Base-by-base conservation (phyloP, 2,888 invertebrate genomes). In the Deilephila elpenor region DNA sequence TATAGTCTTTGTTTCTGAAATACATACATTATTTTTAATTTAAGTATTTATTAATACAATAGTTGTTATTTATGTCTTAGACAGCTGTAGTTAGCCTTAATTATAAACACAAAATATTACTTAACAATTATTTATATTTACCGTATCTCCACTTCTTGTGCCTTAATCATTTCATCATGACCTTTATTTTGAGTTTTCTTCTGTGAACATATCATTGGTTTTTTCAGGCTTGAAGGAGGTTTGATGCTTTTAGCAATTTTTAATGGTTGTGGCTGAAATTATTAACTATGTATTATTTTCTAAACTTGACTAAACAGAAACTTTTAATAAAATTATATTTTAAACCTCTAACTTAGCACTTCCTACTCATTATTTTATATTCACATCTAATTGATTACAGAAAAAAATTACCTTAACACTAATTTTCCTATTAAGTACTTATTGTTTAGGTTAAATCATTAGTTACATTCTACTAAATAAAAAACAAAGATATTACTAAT, bases 91-190 rank as follows among this genome's bases (percentile, higher is more conserved):
- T 51, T 51, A 32, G 32, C 5, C 56, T 6, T n/a, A n/a, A 1
- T 17, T 19, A 19, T 56, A 6, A 17, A 5, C 5, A n/a, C n/a
- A 56, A 56, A 56, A 56, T 19, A n/a, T 56, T 1, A n/a, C n/a
- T 56, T 0, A 5, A 56, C 6, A n/a, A 20, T 29, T 32, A 59
- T 19, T 59, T 51, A n/a, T 61, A 61, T 34, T 74, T 87, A 93
- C 94, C 93, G 90, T 77, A 94, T 93, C 89, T 94, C 94, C 70
- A 91, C 93, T 84, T 93, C 91, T 79, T 93, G 93, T 53, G 90
- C 87, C 82, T 91, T 91, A 67, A 93, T 86, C 64, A 93, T 78
- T 79, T 94, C 93, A 79, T 88, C 86, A 72, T 86, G 84, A 67
- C 82, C 76, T 82, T 87, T 86, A 76, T 74, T 84, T 59, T 75